Base-by-base conservation (phyloP, 2,113 vertebrate genomes). In the Solenodon paradoxus region DNA sequence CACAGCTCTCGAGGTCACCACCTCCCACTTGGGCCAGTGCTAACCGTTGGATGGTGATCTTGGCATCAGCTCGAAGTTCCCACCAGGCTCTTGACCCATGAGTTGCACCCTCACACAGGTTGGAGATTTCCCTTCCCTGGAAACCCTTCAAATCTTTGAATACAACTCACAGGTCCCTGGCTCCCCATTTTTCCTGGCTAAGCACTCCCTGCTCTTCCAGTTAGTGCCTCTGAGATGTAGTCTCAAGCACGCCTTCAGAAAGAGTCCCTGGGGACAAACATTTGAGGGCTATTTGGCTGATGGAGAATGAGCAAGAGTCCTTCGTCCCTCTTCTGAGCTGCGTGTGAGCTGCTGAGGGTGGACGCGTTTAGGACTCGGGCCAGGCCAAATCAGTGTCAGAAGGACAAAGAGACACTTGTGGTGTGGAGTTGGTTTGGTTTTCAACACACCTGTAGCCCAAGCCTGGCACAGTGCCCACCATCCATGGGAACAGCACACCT, bases 401-500 rank as follows among this genome's bases (percentile, higher is more conserved):
- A 92, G 68, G 53, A 88, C 38, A 61, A 92, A 66, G 13, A 86
- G 17, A 51, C 17, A 22, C 40, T 88, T 19, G 3, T 20, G 8
- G 45, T 6, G 42, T 75, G 84, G 30, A 2, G 35, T 64, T 93
- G 74, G 26, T 51, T 92, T 87, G 13, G 22, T 64, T 69, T 88
- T 81, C 9, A 80, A 82, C n/a, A 68, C 3, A 61, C 19, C 26
- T 87, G 12, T 59, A 53, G 35, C 2, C 12, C 38, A n/a, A 11
- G 53, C 8, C 35, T 95, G 59, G 59, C 28, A 90, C 42, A 40
- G 38, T 55, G 20, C 68, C 74, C 87, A 26, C n/a, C 17, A 88
- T 82, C 91, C 68, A 74, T 69, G 38, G 92, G 80, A 88, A 85
- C 66, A 92, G 68, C 81, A 93, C 45, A 49, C 10, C 74, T 85